Conservation (phyloP, 2,113 vertebrate species). For the Callipepla squamata region DNA sequence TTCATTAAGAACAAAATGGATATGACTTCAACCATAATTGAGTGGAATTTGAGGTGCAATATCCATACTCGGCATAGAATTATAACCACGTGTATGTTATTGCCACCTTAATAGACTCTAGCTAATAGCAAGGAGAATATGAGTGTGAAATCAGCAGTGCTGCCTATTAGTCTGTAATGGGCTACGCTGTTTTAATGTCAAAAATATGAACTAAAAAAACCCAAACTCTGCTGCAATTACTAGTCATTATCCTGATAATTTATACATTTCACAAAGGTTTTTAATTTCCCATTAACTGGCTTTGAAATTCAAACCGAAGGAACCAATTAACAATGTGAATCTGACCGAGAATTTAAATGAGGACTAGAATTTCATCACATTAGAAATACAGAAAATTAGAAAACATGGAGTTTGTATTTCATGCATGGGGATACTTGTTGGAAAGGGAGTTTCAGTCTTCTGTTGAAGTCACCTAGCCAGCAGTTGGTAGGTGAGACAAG, state of each 20-base stretch:
- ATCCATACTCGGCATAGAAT: not conserved
- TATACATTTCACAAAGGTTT: not conserved
- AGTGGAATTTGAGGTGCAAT: not conserved
- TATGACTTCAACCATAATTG: not conserved
- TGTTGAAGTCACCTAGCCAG: not conserved
- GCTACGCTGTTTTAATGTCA: not conserved
- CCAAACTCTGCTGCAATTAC: not conserved
- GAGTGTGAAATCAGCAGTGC: not conserved
- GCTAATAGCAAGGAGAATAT: not conserved
- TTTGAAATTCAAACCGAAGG: not conserved
- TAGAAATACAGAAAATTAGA: not conserved
- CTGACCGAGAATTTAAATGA: not conserved
- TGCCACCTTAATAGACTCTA: not conserved
- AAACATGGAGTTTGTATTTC: not conserved
- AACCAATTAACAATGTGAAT: not conserved
- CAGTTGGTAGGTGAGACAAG: not conserved
- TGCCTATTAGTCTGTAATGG: not conserved
- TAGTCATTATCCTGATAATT: not conserved
- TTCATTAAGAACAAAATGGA: not conserved
- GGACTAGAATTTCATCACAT: not conserved
- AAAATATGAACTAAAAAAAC: not conserved
- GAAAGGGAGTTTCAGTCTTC: not conserved
- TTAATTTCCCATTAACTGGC: not conserved
- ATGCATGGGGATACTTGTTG: not conserved
- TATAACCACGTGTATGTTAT: not conserved